A percentile compares a stretch with the other conserved stretches of the same genome.
phyloP scores from a whole-genome alignment of 2,888 invertebrate genomes.

The Tachina fera region DNA sequence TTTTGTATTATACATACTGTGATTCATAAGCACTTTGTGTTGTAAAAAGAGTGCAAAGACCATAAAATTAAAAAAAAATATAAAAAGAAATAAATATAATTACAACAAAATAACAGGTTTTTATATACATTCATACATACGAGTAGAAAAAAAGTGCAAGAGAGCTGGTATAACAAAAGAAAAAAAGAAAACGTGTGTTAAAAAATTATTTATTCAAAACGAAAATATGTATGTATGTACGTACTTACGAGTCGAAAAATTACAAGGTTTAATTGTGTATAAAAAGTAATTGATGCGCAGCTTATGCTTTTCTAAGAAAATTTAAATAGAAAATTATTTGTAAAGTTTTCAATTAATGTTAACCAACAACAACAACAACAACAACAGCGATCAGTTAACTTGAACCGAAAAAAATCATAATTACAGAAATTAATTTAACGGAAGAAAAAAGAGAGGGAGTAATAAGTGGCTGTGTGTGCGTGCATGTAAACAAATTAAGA shows the following conservation, averaged over 20 bases:
- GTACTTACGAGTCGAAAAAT: conserved; percentile 12
- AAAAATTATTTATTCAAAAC: conserved; percentile 31
- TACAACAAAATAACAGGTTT: conserved; percentile 63
- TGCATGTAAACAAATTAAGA: conserved; percentile 10
- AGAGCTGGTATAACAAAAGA: conserved; percentile 35
- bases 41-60: conserved; percentile 70
- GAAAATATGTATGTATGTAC: neutral
- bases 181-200: conserved; percentile 49
- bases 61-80: conserved; percentile 58
- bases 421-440: conserved; percentile 54
- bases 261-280: conserved; percentile 54
- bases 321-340: conserved; percentile 48
- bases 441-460: conserved; percentile 27
- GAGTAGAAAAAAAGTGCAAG: conserved; percentile 56
- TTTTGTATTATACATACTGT: conserved; percentile 40
- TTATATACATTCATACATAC: no score
- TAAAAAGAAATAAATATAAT: conserved; percentile 25
- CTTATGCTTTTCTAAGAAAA: conserved; percentile 29
- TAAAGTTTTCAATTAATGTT: conserved; percentile 48
- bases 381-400: conserved; percentile 58
- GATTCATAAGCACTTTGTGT: conserved; percentile 63
- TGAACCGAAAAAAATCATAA: conserved; percentile 59
- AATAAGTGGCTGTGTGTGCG: neutral
- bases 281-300: conserved; percentile 49
- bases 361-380: conserved; percentile 51